Conservation (phyloP, 2,888 invertebrate genomes). For the Melieria crassipennis region DNA sequence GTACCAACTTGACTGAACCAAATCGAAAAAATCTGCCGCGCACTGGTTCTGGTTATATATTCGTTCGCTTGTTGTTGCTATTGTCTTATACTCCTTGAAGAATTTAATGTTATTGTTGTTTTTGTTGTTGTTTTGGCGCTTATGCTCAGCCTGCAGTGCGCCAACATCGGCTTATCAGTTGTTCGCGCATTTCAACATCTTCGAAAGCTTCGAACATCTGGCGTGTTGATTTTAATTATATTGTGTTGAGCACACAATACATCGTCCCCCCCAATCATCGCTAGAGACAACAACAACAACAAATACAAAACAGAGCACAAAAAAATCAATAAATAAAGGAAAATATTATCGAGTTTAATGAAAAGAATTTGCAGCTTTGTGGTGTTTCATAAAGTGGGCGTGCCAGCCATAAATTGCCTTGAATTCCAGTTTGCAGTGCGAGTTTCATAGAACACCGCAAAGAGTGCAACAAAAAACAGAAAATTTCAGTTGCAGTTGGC, state of each 20-base stretch:
- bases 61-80: background rate
- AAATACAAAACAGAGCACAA: constrained; percentile 3
- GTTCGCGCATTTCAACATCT: constrained; percentile 31
- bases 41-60: too few relatives aligned
- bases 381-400: constrained; percentile 35
- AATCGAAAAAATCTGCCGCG: too few relatives aligned
- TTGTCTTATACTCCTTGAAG: background rate
- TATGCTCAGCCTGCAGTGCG: constrained; percentile 11
- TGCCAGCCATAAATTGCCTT: constrained; percentile 39
- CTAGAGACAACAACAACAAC: too few relatives aligned
- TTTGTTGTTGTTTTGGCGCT: background rate
- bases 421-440: constrained; percentile 35
- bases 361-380: constrained; percentile 24
- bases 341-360: constrained; percentile 21
- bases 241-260: constrained; percentile 33
- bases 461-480: background rate
- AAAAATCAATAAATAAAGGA: constrained; percentile 2
- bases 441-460: background rate
- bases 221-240: constrained; percentile 43
- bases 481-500: background rate
- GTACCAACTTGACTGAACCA: too few relatives aligned
- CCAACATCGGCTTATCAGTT: constrained; percentile 20
- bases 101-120: background rate
- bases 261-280: constrained; percentile 11
- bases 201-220: constrained; percentile 36